Evolutionary conservation across 1,140 invertebrate genomes (phyloP), one percentile per base, ranked within the genome.

Genomic region (Lordiphosa stackelbergi): DNA sequence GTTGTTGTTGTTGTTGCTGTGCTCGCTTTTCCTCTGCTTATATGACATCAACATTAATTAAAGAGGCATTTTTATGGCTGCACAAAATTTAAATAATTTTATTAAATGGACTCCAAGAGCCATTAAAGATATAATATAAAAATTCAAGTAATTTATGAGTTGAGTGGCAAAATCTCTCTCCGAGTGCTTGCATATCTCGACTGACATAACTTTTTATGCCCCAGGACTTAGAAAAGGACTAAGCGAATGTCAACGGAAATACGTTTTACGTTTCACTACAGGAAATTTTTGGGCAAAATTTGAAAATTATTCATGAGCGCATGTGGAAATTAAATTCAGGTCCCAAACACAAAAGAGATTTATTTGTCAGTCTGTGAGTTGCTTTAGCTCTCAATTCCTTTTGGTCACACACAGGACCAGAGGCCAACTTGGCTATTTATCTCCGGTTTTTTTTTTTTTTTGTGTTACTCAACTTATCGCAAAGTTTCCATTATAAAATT

Each of bases 401-500:
- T 24, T 51, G n/a, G n/a, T 5, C 24, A 41, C 22, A 12, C 35
- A 41, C 53, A 36, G 37, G 51, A 60, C 53, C 55, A 48, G 60
- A 53, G 55, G 57, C 72, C 43, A 46, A 73, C 66, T 51, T 59
- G 66, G 69, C 78, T 83, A 83, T 83, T 83, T 83, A 83, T 83
- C 74, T 77, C 77, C 41, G 60, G 53, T 46, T 53, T 56, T 69
- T 57, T 68, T 16, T 16, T 16, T 2, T 16, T 16, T 16, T 16
- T 16, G 51, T 53, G 51, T 53, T 37, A 61, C 53, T 61, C 68
- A 71, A 83, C 75, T 81, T 81, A 81, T 79, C 75, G 75, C 75
- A 83, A 83, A 69, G 83, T 83, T 83, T 83, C 77, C 77, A 83
- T 83, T 83, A 83, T 83, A 83, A 83, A 83, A 83, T 83, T 83